Percentiles rank a stretch among this genome's conserved stretches.
These are phyloP conservation scores for Eubucco bourcierii DNA, from an alignment of 2,113 vertebrate genomes.

Conservation along the genomic window DNA sequence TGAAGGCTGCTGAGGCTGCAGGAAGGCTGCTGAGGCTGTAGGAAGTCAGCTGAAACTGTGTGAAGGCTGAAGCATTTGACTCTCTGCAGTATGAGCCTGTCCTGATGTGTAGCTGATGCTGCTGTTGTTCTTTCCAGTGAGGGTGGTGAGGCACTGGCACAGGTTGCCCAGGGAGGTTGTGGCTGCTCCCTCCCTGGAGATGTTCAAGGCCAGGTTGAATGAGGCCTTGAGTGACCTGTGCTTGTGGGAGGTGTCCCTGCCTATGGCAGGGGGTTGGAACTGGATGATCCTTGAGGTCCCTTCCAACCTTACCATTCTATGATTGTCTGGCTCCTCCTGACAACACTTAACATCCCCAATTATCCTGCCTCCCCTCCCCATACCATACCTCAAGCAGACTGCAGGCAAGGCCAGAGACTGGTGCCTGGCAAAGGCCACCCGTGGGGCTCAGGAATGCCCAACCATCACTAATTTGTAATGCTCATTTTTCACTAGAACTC, in stretches of 20 bases:
- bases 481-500: background rate
- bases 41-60: background rate
- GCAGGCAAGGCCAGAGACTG: background rate
- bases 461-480: background rate
- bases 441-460: background rate
- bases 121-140: too few relatives aligned
- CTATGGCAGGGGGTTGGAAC: too few relatives aligned
- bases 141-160: too few relatives aligned
- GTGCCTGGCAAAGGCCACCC: fast-evolving
- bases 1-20: background rate
- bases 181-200: too few relatives aligned
- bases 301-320: too few relatives aligned
- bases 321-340: background rate
- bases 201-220: too few relatives aligned
- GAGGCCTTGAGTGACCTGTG: too few relatives aligned
- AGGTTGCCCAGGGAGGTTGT: too few relatives aligned
- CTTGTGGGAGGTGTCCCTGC: too few relatives aligned
- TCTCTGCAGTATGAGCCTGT: background rate
- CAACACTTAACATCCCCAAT: fast-evolving
- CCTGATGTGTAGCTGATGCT: background rate
- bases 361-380: background rate
- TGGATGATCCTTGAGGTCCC: too few relatives aligned
- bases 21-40: background rate
- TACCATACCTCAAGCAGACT: background rate
- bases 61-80: background rate